These are phyloP conservation scores for Isurus oxyrinchus DNA, from an alignment of 2,113 vertebrate species.

Conservation along the genomic window DNA sequence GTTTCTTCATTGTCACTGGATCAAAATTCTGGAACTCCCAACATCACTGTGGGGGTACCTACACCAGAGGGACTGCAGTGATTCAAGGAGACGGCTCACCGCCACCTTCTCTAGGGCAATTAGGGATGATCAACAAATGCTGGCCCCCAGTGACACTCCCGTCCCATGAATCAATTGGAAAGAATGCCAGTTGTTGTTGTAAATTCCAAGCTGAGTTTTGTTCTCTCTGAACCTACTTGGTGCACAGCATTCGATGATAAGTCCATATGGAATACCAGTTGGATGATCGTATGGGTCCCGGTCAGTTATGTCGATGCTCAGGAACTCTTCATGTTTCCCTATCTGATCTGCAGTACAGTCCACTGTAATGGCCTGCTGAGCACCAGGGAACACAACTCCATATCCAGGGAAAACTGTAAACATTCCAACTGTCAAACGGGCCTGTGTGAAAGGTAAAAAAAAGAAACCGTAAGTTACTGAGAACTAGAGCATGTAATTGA, in stretches of 20 bases:
- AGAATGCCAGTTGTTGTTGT: not conserved
- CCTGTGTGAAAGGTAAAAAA: slow-evolving; percentile 48
- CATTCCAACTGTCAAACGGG: slow-evolving; percentile 58
- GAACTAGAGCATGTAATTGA: not conserved
- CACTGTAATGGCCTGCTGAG: slow-evolving; percentile 64
- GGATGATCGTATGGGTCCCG: slow-evolving; percentile 70
- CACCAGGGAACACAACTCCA: slow-evolving; percentile 58
- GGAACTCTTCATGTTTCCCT: slow-evolving; percentile 61
- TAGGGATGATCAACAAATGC: not conserved
- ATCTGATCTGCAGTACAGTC: slow-evolving; percentile 69
- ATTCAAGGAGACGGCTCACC: not conserved
- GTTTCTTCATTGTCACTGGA: too few species aligned
- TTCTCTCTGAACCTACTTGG: slow-evolving; percentile 59
- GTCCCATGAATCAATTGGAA: not conserved
- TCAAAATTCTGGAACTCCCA: too few species aligned
- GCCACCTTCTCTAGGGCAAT: not conserved
- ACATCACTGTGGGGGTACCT: too few species aligned
- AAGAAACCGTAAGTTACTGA: not conserved
- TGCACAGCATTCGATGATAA: slow-evolving; percentile 69
- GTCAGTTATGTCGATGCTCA: slow-evolving; percentile 69
- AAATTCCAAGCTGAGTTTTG: not conserved
- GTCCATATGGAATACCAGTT: slow-evolving; percentile 61
- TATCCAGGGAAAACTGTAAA: slow-evolving; percentile 71
- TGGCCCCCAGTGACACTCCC: not conserved
- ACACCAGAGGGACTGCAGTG: not conserved